Base-by-base conservation (phyloP, 2,797 vertebrate species). In the Enteromius radiatus region DNA sequence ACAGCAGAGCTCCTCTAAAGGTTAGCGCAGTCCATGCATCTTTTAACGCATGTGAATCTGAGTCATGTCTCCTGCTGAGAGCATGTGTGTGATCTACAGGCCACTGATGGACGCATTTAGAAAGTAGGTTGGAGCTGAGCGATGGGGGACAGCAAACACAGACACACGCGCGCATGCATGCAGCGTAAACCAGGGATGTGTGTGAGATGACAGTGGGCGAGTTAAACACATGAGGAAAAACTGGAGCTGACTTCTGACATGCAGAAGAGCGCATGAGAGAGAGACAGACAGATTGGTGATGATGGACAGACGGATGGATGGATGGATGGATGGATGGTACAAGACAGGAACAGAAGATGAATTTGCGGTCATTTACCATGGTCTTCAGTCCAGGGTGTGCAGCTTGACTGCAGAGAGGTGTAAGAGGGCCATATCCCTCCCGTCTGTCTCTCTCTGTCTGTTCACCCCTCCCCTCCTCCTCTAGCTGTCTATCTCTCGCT, bases 331-430 rank as follows among this genome's bases (percentile, higher is more conserved):
- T 23, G 45, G 89, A 76, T 86, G 89, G 86, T 89, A 89, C 84
- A 87, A 91, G 86, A 91, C 89, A 91, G 81, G 70, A 89, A 89
- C 86, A 89, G 74, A 92, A 82, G 88, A 93, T 90, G 82, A 92
- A 92, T 92, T 91, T 78, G 90, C 88, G 88, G 93, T 76, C 94
- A 92, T 90, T 95, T 95, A 95, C 95, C 95, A 95, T 95, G 93
- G 93, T 95, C 94, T 93, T 95, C 93, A 95, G 94, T 95, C 93
- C 94, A 89, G 93, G 91, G 89, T 90, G 90, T 91, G 91, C 91
- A 88, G 88, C 91, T 91, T 90, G 92, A 94, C 91, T 90, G 92
- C 91, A 92, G 93, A 92, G 93, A 90, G 91, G 92, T 90, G 90
- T 88, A 87, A 88, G 85, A 92, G 92, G 91, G 92, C 94, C 94